A percentile compares a stretch with the other conserved stretches of the same genome.
Conservation (phyloP, 2,113 vertebrate species). For the Notothenia coriiceps region DNA sequence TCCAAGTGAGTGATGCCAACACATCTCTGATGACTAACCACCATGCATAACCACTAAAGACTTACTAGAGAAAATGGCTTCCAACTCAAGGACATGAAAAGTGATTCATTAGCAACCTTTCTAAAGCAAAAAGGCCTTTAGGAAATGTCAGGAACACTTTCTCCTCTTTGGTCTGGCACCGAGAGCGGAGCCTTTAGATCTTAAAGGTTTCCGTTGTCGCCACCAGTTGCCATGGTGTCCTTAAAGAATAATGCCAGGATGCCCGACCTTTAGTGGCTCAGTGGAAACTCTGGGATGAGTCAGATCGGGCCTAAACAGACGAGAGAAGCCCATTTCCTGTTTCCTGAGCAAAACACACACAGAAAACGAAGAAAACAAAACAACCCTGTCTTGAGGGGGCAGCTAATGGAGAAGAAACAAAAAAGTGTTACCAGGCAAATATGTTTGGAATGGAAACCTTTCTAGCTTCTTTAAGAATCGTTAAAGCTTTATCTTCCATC, state of each 20-base stretch:
- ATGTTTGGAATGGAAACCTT: background rate
- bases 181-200: slow-evolving; percentile 42
- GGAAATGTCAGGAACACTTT: slow-evolving; percentile 69
- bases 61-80: background rate
- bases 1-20: slow-evolving; percentile 73
- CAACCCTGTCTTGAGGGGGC: slow-evolving; percentile 29
- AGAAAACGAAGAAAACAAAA: slow-evolving; percentile 53
- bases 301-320: slow-evolving; percentile 72
- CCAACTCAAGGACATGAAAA: slow-evolving; percentile 16
- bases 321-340: slow-evolving; percentile 79
- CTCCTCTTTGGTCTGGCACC: slow-evolving; percentile 59
- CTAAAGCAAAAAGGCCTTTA: slow-evolving; percentile 38
- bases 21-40: slow-evolving; percentile 13
- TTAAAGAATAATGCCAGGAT: slow-evolving; percentile 77
- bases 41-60: background rate
- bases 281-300: slow-evolving; percentile 81
- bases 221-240: slow-evolving; percentile 67
- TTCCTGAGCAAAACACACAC: slow-evolving; percentile 68
- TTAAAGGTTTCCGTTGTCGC: slow-evolving; percentile 57
- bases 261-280: slow-evolving; percentile 62
- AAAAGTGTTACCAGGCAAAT: slow-evolving; percentile 27
- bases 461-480: background rate
- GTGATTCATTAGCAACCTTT: slow-evolving; percentile 51
- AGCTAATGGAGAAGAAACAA: slow-evolving; percentile 22
- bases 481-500: background rate